These are phyloP conservation scores for Hypomesus transpacificus DNA, from an alignment of 2,113 vertebrate species.

Conservation along the genomic window DNA sequence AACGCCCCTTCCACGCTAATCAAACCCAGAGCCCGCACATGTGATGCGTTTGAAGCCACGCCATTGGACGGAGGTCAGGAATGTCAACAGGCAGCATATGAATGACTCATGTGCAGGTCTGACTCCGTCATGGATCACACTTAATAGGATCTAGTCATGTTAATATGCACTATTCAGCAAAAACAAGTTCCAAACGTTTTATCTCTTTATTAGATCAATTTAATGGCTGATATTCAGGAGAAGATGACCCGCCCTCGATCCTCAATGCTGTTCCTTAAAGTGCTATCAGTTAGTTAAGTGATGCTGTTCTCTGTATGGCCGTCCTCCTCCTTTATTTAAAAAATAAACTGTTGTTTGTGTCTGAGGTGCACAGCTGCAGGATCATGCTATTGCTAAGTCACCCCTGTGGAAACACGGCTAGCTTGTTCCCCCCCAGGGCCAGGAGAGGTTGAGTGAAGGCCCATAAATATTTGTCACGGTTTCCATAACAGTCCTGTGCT, in stretches of 20 bases:
- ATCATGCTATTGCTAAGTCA: slow-evolving; percentile 10
- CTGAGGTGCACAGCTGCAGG: slow-evolving; percentile 24
- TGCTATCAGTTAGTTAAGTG: no score
- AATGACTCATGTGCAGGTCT: background rate
- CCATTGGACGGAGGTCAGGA: slow-evolving; percentile 13
- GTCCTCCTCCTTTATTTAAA: no score
- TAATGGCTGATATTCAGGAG: no score
- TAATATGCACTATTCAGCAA: background rate
- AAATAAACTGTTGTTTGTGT: no score
- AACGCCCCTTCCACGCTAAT: slow-evolving; percentile 5
- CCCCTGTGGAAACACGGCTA: slow-evolving; percentile 10
- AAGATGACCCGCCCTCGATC: no score
- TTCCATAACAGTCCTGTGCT: slow-evolving; percentile 33
- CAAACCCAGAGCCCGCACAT: slow-evolving; percentile 13
- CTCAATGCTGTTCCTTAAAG: no score
- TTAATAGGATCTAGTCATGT: no score
- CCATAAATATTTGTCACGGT: slow-evolving; percentile 54
- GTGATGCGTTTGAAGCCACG: slow-evolving; percentile 19
- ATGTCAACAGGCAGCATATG: slow-evolving; percentile 10
- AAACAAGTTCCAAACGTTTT: no score
- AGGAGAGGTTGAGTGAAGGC: slow-evolving; percentile 11
- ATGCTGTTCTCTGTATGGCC: no score
- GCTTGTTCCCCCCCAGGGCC: slow-evolving; percentile 16
- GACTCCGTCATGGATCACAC: background rate
- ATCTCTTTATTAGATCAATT: no score